Base-by-base conservation (phyloP, 2,113 vertebrate species). In the Shinisaurus crocodilurus region DNA sequence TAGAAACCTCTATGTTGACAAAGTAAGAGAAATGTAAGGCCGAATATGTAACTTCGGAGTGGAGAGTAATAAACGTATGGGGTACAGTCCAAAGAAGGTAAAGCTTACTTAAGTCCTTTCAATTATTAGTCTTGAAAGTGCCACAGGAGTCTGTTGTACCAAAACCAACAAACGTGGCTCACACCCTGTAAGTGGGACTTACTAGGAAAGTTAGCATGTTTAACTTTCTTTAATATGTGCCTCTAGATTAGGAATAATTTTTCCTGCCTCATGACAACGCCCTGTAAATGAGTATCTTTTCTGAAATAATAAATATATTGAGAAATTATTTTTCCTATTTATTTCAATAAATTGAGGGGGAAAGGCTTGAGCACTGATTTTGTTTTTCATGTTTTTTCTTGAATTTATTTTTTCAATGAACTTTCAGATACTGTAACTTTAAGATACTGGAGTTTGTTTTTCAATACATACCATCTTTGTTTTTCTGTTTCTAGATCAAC, bases 401-500 rank as follows among this genome's bases (percentile, higher is more conserved):
- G 37, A 77, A 65, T 87, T 29, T 23, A 45, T 6, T 63, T 25
- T 40, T 87, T 87, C 43, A 8, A 5, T 74, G 32, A 63, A 10
- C 37, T 82, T 70, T 74, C 69, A 82, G 16, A 72, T 74, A 82
- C 25, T 89, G 63, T 54, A 37, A 79, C 65, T 43, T 82, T 34
- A 54, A 54, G 69, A 54, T 91, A 0, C 72, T 20, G 27, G 48
- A 54, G 0, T 74, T 6, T 1, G 70, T 74, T 27, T 45, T 76
- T 34, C 77, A 80, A 45, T 91, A 80, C 15, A 5, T 63, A 75
- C 0, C n/a, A 57, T 90, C 48, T 79, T 92, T 23, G 91, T 88
- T 93, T 92, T 95, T 37, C 0, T 83, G 91, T 84, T 89, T 94
- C 67, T 96, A 99, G 99, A 96, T 99, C 99, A 6, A 99, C 99